A percentile compares a stretch with the other conserved stretches of the same genome.
phyloP scores from a whole-genome alignment of 2,797 vertebrate species.

The Urocyon cinereoargenteus region DNA sequence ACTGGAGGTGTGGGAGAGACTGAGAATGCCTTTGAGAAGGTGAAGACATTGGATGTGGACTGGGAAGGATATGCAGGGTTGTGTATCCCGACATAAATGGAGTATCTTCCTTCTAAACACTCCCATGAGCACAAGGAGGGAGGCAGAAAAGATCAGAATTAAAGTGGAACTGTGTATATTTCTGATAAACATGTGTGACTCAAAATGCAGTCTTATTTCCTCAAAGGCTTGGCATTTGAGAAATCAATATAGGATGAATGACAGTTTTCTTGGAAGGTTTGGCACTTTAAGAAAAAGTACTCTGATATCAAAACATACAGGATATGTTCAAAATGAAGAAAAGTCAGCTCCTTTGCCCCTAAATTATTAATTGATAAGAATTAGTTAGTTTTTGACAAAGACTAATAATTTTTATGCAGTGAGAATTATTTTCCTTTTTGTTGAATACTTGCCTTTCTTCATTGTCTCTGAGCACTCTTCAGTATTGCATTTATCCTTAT shows the following conservation, averaged over 20 bases:
- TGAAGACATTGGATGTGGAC: neutral
- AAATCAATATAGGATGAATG: neutral
- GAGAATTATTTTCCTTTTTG: neutral
- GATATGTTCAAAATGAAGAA: neutral
- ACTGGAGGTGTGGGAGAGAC: neutral
- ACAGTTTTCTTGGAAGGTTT: neutral
- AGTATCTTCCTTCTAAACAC: neutral
- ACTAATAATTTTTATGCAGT: neutral
- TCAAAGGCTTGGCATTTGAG: neutral
- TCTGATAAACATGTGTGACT: neutral
- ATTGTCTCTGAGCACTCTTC: neutral
- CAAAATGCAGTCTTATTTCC: neutral
- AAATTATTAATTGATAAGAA: neutral
- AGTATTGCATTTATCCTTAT: neutral
- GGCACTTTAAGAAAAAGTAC: neutral
- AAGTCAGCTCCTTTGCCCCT: neutral
- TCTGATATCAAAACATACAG: neutral
- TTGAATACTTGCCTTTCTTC: neutral
- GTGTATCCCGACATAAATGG: neutral
- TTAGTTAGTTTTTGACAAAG: neutral
- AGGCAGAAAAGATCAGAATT: neutral
- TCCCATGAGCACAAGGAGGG: neutral
- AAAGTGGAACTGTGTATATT: neutral
- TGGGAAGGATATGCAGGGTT: neutral
- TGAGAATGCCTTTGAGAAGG: neutral